These are phyloP conservation scores for Plectrocnemia conspersa DNA, from an alignment of 1,140 invertebrate genomes.

Conservation along the genomic window DNA sequence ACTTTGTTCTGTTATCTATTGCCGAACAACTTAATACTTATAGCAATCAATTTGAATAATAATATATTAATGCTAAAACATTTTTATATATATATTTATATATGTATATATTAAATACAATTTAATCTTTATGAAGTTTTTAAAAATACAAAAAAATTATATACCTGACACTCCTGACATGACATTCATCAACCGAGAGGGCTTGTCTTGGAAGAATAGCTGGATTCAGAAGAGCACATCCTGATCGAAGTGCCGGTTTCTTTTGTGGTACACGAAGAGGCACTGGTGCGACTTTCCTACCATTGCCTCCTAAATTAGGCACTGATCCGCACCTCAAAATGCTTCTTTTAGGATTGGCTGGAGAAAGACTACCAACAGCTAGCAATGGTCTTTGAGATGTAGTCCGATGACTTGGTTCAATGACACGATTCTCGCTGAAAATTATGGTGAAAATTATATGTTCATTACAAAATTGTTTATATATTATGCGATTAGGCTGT, in stretches of 20 bases:
- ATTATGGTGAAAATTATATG: too few relatives aligned
- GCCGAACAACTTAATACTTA: too few relatives aligned
- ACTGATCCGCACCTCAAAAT: constrained; percentile 44
- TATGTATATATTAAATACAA: too few relatives aligned
- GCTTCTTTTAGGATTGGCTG: constrained; percentile 40
- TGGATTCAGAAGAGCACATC: constrained; percentile 51
- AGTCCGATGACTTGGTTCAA: constrained; percentile 9
- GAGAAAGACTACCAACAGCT: constrained; percentile 36
- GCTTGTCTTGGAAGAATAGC: constrained; percentile 56
- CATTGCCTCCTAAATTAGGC: constrained; percentile 41
- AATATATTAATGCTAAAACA: too few relatives aligned
- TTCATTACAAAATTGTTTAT: neutral
- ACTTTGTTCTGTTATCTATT: too few relatives aligned
- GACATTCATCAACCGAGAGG: constrained; percentile 62
- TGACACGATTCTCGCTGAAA: constrained; percentile 15
- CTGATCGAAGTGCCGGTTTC: constrained; percentile 22
- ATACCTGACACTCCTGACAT: constrained; percentile 37
- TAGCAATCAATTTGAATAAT: too few relatives aligned
- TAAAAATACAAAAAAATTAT: constrained; percentile 34
- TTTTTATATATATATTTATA: too few relatives aligned
- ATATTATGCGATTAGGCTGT: too few relatives aligned
- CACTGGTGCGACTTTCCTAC: constrained; percentile 38
- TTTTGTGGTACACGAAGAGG: constrained; percentile 37
- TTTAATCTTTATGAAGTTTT: constrained; percentile 38
- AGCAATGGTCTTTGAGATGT: constrained; percentile 16